phyloP scores from a whole-genome alignment of 1,140 invertebrate genomes.

The Ceratina calcarata region DNA sequence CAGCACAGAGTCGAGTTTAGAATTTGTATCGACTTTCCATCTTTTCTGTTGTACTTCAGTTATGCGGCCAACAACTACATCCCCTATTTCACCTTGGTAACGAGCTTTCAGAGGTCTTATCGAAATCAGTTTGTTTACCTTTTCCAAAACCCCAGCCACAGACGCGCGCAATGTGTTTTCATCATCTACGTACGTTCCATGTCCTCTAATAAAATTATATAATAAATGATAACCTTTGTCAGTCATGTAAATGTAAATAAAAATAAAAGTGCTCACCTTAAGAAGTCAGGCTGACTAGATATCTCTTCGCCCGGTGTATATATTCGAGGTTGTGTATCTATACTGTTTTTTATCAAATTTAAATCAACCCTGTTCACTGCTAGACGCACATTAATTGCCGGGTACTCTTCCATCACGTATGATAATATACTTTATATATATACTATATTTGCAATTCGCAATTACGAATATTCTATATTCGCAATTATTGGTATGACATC shows the following conservation, averaged over 20 bases:
- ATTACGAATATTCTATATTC: no score
- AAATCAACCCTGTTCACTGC: slow-evolving; percentile 79
- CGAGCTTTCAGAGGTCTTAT: slow-evolving; percentile 94
- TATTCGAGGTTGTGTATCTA: slow-evolving; percentile 82
- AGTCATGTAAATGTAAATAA: slow-evolving; percentile 34
- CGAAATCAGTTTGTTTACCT: slow-evolving; percentile 97
- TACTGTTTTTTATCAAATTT: slow-evolving; percentile 80
- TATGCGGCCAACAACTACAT: slow-evolving; percentile 97
- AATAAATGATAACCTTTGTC: slow-evolving; percentile 2
- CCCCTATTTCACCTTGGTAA: slow-evolving; percentile 97
- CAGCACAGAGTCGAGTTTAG: slow-evolving; percentile 93
- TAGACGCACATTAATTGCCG: slow-evolving; percentile 76
- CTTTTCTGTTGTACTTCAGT: slow-evolving; percentile 94
- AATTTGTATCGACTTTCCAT: slow-evolving; percentile 98
- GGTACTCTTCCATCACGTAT: slow-evolving; percentile 51
- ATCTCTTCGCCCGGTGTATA: slow-evolving; percentile 94
- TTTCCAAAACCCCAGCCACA: slow-evolving; percentile 95
- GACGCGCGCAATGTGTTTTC: slow-evolving; percentile 92
- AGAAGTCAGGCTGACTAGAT: slow-evolving; percentile 90
- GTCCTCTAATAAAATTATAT: slow-evolving; percentile 86
- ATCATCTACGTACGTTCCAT: slow-evolving; percentile 95
- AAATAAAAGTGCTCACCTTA: slow-evolving; percentile 84
- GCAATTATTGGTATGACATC: no score
- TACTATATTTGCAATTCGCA: no score
- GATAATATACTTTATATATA: no score